phyloP scores from a whole-genome alignment of 2,797 vertebrate species.

The Lutjanus argentimaculatus region DNA sequence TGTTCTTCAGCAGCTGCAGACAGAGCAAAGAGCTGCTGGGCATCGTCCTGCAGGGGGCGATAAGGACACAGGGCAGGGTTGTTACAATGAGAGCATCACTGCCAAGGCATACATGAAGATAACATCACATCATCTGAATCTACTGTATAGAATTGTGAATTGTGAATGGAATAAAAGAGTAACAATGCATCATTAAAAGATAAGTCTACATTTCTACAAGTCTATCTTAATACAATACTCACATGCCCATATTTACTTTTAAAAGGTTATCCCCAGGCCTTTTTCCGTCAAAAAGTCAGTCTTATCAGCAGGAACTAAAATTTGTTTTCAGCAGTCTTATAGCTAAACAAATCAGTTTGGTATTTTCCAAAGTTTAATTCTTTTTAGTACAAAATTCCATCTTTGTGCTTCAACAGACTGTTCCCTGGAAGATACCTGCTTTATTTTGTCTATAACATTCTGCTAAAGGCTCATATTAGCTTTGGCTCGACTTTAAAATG shows the following conservation, averaged over 20 bases:
- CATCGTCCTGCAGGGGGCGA: conserved; percentile 90
- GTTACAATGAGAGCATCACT: neutral
- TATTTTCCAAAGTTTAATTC: neutral
- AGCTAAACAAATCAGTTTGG: neutral
- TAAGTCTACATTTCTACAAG: rapidly evolving
- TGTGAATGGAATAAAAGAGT: neutral
- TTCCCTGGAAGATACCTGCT: neutral
- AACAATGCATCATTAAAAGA: neutral
- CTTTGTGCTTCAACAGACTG: neutral
- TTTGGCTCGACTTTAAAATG: neutral
- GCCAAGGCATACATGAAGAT: neutral
- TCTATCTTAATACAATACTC: neutral
- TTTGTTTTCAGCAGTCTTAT: neutral
- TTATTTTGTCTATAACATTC: neutral
- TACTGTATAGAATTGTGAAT: neutral
- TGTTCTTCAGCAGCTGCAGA: conserved; percentile 95
- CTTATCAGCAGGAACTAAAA: neutral
- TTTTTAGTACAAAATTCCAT: neutral
- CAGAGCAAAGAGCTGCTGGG: conserved; percentile 95
- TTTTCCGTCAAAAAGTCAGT: neutral
- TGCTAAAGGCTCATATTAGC: neutral
- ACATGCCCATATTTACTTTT: neutral
- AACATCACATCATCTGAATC: neutral
- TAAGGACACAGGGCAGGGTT: conserved; percentile 11
- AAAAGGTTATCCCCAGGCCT: neutral